Evolutionary conservation across 2,797 vertebrate genomes (phyloP).

Genomic region (Gambusia yucatana): DNA sequence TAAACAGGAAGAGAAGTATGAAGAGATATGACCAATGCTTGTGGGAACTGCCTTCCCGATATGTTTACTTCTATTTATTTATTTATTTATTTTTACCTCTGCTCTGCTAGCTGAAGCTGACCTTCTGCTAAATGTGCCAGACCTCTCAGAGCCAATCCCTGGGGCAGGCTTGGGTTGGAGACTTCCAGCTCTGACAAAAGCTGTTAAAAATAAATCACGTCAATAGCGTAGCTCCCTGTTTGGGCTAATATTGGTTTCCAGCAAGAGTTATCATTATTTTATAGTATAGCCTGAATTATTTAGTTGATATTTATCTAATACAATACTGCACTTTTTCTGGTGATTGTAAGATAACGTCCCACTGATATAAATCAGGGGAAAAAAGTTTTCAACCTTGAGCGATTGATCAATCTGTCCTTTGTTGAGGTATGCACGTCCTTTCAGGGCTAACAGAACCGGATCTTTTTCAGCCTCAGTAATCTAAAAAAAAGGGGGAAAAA

Average conservation of each 20-base stretch:
- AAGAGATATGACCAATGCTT: neutral
- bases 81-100: slow-evolving; percentile 75
- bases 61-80: neutral
- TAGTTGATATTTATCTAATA: neutral
- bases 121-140: slow-evolving; percentile 81
- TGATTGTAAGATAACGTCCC: neutral
- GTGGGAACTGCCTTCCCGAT: neutral
- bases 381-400: slow-evolving; percentile 81
- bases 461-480: slow-evolving; percentile 83
- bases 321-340: neutral
- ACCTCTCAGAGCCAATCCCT: slow-evolving; percentile 84
- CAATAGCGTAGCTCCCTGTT: neutral
- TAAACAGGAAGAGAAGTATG: slow-evolving; percentile 54
- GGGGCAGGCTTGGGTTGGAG: slow-evolving; percentile 82
- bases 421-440: slow-evolving; percentile 85
- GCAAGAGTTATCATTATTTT: neutral
- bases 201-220: slow-evolving; percentile 67
- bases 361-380: neutral
- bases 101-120: slow-evolving; percentile 86
- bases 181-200: slow-evolving; percentile 84
- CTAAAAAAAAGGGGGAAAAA: slow-evolving; percentile 71
- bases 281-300: neutral
- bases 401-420: slow-evolving; percentile 85
- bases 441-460: slow-evolving; percentile 82
- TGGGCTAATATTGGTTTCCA: neutral